Conservation (phyloP, 1,140 invertebrate genomes). For the Rhyacophila brunnea region DNA sequence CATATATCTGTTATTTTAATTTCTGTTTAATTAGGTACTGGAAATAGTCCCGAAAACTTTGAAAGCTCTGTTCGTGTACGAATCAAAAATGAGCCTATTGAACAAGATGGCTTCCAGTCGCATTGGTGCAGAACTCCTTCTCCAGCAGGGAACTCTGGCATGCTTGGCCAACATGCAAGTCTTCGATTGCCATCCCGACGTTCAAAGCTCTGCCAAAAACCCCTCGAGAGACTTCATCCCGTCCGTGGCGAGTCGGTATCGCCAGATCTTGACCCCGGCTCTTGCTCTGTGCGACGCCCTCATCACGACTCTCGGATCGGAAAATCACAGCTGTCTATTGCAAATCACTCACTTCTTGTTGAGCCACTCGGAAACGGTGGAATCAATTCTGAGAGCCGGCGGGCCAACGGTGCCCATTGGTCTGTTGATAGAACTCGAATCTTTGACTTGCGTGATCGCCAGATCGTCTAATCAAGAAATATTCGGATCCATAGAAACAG, state of each 20-base stretch:
- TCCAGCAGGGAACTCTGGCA: constrained; percentile 72
- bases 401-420: constrained; percentile 62
- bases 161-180: constrained; percentile 76
- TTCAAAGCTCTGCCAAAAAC: constrained; percentile 40
- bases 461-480: constrained; percentile 64
- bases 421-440: constrained; percentile 69
- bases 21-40: constrained; percentile 52
- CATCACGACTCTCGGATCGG: constrained; percentile 75
- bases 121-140: constrained; percentile 71
- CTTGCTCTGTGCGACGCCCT: constrained; percentile 77
- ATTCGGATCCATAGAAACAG: constrained; percentile 36
- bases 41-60: constrained; percentile 69
- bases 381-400: constrained; percentile 68
- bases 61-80: constrained; percentile 80
- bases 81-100: constrained; percentile 83
- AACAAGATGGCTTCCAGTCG: constrained; percentile 69
- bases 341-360: constrained; percentile 79
- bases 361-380: constrained; percentile 77
- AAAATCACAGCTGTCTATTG: constrained; percentile 76
- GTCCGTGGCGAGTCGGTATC: constrained; percentile 58
- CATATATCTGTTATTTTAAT: constrained; percentile 6
- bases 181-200: constrained; percentile 45
- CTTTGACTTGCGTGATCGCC: constrained; percentile 75
- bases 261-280: constrained; percentile 78
- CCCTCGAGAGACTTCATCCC: constrained; percentile 39